Evolutionary conservation across 92 coral and sea anemone species (phyloP).

Genomic region (Phenganax stokvisi): DNA sequence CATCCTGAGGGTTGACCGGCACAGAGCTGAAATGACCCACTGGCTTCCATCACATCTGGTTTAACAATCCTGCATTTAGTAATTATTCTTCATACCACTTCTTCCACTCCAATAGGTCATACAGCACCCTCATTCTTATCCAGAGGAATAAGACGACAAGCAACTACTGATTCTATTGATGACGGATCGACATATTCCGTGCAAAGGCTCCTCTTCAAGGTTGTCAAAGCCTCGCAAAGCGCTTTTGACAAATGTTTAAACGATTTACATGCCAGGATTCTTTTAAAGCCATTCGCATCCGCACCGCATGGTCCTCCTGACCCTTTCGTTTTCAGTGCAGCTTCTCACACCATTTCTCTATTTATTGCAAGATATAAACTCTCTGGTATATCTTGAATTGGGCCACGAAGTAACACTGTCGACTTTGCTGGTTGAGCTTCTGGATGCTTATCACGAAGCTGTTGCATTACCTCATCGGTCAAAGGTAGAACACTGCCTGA

Average conservation of each 20-base stretch:
- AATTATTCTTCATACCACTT: constrained; percentile 42
- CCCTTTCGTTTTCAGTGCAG: constrained; percentile 44
- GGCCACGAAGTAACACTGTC: constrained; percentile 31
- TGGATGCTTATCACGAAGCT: constrained; percentile 56
- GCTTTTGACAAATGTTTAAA: constrained; percentile 43
- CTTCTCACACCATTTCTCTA: constrained; percentile 49
- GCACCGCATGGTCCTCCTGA: constrained; percentile 55
- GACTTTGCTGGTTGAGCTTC: constrained; percentile 45
- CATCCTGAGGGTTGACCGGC: constrained; percentile 6
- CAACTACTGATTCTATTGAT: constrained; percentile 20
- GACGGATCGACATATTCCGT: constrained; percentile 31
- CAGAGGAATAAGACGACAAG: constrained; percentile 38
- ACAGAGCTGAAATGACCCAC: constrained; percentile 25
- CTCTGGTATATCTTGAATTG: constrained; percentile 42
- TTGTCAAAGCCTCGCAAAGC: too few species aligned
- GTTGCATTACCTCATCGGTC: constrained; percentile 54
- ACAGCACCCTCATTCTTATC: too few species aligned
- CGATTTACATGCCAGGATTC: constrained; percentile 45
- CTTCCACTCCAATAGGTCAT: too few species aligned
- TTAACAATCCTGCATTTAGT: constrained; percentile 4
- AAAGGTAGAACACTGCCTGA: constrained; percentile 45
- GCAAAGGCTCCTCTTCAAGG: too few species aligned
- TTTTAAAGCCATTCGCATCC: constrained; percentile 39
- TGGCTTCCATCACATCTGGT: constrained; percentile 39
- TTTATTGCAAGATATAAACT: constrained; percentile 35